Base-by-base conservation (phyloP, 1,140 invertebrate genomes). In the Micrasema minimum region DNA sequence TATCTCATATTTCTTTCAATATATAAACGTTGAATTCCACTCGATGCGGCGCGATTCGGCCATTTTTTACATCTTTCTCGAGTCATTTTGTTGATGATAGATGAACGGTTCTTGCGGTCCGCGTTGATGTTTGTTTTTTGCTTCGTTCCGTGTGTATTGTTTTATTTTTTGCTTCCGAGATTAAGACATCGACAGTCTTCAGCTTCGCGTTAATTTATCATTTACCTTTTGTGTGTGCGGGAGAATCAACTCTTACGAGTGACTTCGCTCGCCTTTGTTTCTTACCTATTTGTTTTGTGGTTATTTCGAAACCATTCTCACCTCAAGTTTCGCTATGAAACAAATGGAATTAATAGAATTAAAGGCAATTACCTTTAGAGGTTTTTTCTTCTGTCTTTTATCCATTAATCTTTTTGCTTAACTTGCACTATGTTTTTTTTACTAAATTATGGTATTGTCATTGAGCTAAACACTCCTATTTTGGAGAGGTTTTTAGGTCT, bases 41-140 rank as follows among this genome's bases (percentile, higher is more conserved):
- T 7, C 26, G 26, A 31, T 7, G 51, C 26, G 6, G 7, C 23
- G 6, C 26, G 26, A 31, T 37, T 55, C 26, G 14, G 22, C 5
- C 12, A 37, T 37, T 55, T 55, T 35, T 55, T 53, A 22, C 23
- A n/a, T 22, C 50, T 18, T 53, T 23, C 22, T 26, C 5, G 12
- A n/a, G 23, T 20, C 23, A 12, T 31, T 37, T 37, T 37, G 51
- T 31, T 55, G 50, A n/a, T 53, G 51, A 14, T 14, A 14, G 23
- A 14, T 55, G 51, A 6, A 55, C 51, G 23, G 51, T 37, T 55
- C 18, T 55, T 31, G 51, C 26, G 51, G 51, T 55, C 14, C n/a
- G n/a, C 26, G 51, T 31, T 55, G 23, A 18, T 37, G 51, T 55
- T 55, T 55, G 6, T 31, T 37, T 55, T 53, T 55, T 55, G 51